Evolutionary conservation across 2,888 invertebrate genomes (phyloP), one percentile per base, ranked within the genome.

Genomic region (Melieria omissa): DNA sequence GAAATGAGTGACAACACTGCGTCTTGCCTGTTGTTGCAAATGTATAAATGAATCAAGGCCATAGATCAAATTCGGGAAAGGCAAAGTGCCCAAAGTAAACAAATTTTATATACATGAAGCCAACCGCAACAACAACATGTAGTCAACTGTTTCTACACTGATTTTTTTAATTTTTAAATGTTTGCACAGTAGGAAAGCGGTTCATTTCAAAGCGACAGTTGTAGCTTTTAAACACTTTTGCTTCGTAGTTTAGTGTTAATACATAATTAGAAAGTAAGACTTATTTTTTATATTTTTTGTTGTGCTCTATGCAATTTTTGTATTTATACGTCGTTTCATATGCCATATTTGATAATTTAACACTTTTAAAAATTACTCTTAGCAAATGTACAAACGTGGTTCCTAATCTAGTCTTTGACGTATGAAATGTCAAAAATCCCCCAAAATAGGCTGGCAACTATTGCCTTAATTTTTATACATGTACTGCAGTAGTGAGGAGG

Each of bases 341-440:
- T 68, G n/a, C 46, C 5, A 29, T 55, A 62, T 68, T 52, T 64
- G 9, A 44, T 62, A 41, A 29, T 42, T 66, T 46, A 58, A 46
- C 47, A 60, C n/a, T 55, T 65, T 49, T 63, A 10, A 63, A 54
- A 71, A 58, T 71, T 65, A 57, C 74, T 47, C 69, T 77, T 78
- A 80, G 80, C 80, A 81, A 80, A 81, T 84, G 85, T 85, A 85
- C 83, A 84, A 85, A 85, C 82, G 85, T 84, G 83, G 86, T 86
- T 86, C 86, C 86, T 86, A 86, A 84, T 84, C 85, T 86, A 86
- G 86, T 86, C 86, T 80, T 80, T 79, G 29, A 29, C 29, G 29
- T 29, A 29, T 29, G 29, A 29, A 29, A 29, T 29, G 29, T 29
- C 29, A 29, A 3, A 29, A 29, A 29, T 29, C 29, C 29, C 16